These are phyloP conservation scores for Apis mellifera DNA, from an alignment of 1,140 invertebrate genomes.

Conservation along the genomic window Amel_HAv3.1 CM009939.2:4507001-4507500, in stretches of 20 bases:
- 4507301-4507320: conserved; percentile 29
- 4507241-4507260: conserved; percentile 23
- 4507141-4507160: no score
- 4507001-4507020: no score
- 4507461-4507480: not conserved
- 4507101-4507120: no score
- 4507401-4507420: not conserved
- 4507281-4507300: not conserved
- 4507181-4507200: not conserved
- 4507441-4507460: not conserved
- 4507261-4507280: not conserved
- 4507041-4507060: no score
- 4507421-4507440: not conserved
- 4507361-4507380: conserved; percentile 18
- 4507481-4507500: no score
- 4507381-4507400: not conserved
- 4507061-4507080: no score
- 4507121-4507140: no score
- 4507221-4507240: conserved; percentile 11
- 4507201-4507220: not conserved
- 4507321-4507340: not conserved
- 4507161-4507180: no score
- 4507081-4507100: no score
- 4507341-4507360: conserved; percentile 8
- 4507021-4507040: no score